A percentile compares a stretch with the other conserved stretches of the same genome.
phyloP scores from a whole-genome alignment of 2,797 vertebrate genomes.

The Mionectes olivaceus region DNA sequence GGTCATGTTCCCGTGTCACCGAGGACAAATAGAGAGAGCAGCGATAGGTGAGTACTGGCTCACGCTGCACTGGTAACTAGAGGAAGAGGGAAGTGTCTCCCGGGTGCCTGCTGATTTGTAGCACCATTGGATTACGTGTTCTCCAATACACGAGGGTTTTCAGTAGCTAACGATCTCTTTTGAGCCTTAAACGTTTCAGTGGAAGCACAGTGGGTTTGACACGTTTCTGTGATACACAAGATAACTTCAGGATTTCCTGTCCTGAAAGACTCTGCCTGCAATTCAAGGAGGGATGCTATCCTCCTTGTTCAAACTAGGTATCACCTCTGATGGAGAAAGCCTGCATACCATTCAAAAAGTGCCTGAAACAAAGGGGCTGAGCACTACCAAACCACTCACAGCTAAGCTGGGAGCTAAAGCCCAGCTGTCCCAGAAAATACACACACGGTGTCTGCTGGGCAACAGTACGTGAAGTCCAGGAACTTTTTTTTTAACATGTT shows the following conservation, averaged over 20 bases:
- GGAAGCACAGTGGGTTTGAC: background rate
- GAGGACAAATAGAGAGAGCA: background rate
- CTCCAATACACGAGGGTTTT: background rate
- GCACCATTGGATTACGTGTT: background rate
- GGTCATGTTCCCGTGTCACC: background rate
- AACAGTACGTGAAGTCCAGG: rapidly evolving
- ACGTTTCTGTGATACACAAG: background rate
- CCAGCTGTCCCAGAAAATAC: background rate
- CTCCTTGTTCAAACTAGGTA: background rate
- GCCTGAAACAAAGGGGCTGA: background rate
- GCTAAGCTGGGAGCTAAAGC: background rate
- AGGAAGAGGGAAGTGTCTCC: background rate
- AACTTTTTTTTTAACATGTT: background rate
- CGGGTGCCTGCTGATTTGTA: background rate
- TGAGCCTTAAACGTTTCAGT: background rate
- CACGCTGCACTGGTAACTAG: too few species aligned
- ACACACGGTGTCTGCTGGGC: background rate
- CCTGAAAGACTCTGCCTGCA: background rate
- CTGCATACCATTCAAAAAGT: background rate
- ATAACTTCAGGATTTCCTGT: background rate
- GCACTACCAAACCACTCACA: background rate
- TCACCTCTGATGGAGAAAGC: background rate
- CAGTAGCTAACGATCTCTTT: background rate
- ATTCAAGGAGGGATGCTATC: background rate
- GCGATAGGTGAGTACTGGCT: background rate